Percentiles rank a stretch among this genome's conserved stretches.
Evolutionary conservation across 2,797 vertebrate species (phyloP).

Genomic region (Botia kubotai): DNA sequence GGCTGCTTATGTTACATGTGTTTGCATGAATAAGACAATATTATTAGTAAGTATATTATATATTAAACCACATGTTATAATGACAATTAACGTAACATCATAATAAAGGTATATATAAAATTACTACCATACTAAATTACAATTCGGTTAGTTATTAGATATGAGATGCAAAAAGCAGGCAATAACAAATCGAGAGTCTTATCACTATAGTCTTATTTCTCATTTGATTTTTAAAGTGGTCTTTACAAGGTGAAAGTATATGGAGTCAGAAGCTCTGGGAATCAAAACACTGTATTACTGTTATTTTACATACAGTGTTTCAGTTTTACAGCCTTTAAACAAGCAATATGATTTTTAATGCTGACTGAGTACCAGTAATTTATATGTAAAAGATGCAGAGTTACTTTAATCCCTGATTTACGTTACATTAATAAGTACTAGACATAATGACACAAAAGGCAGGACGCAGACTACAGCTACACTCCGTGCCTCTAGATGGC

Average conservation of each 20-base stretch:
- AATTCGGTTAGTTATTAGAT: no score
- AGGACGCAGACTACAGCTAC: background rate
- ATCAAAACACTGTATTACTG: background rate
- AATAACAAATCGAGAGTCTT: no score
- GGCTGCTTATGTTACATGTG: background rate
- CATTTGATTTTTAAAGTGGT: no score
- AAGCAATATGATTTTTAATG: background rate
- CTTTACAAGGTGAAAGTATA: background rate
- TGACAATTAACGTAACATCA: background rate
- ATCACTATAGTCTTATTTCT: no score
- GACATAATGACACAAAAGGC: background rate
- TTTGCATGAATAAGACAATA: background rate
- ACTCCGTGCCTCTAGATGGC: constrained; percentile 46
- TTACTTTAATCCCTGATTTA: background rate
- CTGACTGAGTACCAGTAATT: background rate
- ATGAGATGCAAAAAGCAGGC: no score
- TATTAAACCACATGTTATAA: background rate
- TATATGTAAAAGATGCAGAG: background rate
- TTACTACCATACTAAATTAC: no score
- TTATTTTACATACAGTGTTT: background rate
- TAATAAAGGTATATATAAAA: no score
- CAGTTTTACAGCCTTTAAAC: background rate
- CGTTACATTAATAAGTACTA: background rate
- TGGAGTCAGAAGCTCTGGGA: background rate
- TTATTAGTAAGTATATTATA: background rate